These are phyloP conservation scores for Calameuta idolon DNA, from an alignment of 2,888 invertebrate species.

Conservation along the genomic window DNA sequence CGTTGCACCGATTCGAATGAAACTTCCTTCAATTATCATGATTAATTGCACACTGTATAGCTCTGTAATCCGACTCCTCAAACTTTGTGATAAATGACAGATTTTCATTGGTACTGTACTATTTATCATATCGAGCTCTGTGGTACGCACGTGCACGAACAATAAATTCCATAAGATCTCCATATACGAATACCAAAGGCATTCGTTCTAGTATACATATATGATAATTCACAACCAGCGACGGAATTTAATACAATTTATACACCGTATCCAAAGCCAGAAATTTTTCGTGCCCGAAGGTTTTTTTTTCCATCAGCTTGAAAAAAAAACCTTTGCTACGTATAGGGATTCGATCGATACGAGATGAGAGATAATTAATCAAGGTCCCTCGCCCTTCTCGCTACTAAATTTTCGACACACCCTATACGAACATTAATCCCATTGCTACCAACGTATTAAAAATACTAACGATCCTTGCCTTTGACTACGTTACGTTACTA, in stretches of 20 bases:
- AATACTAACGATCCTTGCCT: background rate
- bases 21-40: background rate
- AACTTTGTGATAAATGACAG: background rate
- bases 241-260: background rate
- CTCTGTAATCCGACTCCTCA: background rate
- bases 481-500: background rate
- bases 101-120: background rate
- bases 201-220: background rate
- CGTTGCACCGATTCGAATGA: background rate
- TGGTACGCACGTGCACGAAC: background rate
- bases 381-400: background rate
- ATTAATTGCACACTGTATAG: background rate
- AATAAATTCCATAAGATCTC: background rate
- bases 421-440: background rate
- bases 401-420: background rate
- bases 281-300: background rate
- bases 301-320: background rate
- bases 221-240: background rate
- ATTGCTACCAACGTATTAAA: background rate
- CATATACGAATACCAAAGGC: background rate
- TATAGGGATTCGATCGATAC: background rate
- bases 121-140: background rate
- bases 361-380: background rate
- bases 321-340: background rate
- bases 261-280: background rate